Evolutionary conservation across 2,888 invertebrate genomes (phyloP).

Genomic region (Acronicta psi): DNA sequence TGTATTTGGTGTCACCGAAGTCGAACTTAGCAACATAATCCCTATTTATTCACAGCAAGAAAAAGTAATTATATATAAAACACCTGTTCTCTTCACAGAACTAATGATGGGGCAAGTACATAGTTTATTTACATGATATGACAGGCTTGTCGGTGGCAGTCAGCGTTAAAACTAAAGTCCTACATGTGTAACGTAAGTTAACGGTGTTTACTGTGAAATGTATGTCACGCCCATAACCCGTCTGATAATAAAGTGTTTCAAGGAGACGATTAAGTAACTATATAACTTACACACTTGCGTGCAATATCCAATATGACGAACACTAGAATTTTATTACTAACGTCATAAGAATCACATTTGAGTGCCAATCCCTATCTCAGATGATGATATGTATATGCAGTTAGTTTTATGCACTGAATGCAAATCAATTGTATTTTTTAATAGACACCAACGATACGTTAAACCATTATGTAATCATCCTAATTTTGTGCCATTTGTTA

Average conservation of each 20-base stretch:
- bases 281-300: slow-evolving; percentile 66
- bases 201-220: slow-evolving; percentile 79
- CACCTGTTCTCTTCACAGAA: slow-evolving; percentile 26
- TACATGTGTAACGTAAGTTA: slow-evolving; percentile 55
- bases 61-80: slow-evolving; percentile 3
- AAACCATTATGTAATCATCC: slow-evolving; percentile 20
- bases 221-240: slow-evolving; percentile 84
- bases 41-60: neutral
- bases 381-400: slow-evolving; percentile 12
- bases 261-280: slow-evolving; percentile 85
- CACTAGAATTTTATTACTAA: slow-evolving; percentile 55
- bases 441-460: slow-evolving; percentile 18
- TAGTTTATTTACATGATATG: slow-evolving; percentile 35
- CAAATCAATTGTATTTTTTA: slow-evolving; percentile 18
- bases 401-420: slow-evolving; percentile 10
- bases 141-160: slow-evolving; percentile 25
- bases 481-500: slow-evolving; percentile 31
- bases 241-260: slow-evolving; percentile 86
- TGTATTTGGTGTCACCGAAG: neutral
- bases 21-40: neutral
- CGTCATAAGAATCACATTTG: slow-evolving; percentile 52
- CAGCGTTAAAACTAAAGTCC: slow-evolving; percentile 55
- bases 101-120: slow-evolving; percentile 32
- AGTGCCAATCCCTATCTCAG: slow-evolving; percentile 14
- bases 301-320: slow-evolving; percentile 48